Evolutionary conservation across 2,888 invertebrate species (phyloP), one percentile per base, ranked within the genome.

Genomic region (Coenonympha arcania): DNA sequence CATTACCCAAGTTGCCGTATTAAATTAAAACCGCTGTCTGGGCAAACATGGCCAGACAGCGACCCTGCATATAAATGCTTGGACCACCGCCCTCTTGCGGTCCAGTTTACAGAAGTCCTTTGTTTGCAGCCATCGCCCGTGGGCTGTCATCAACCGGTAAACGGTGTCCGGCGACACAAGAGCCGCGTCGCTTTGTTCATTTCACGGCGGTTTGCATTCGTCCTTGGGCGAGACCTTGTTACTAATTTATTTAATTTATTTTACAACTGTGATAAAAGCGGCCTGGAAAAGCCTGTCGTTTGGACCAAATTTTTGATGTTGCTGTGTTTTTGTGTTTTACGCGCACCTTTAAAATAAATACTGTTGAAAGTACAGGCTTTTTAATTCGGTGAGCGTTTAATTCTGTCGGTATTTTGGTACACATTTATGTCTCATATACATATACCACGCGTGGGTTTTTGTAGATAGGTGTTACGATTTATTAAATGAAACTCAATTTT

Each of bases 81-180:
- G 56, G 15, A 58, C 69, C 68, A 63, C 52, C 48, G 30, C 45
- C 45, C 55, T 59, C 55, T 50, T 53, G 48, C 41, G 48, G 58
- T 55, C 50, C 71, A 74, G 71, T 75, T 73, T 73, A 73, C 71
- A 69, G 69, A 61, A 63, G 71, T 69, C 74, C 78, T 79, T 79
- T 79, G 77, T 77, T 75, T 72, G 64, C 63, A 64, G 63, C 64
- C 72, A 64, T 69, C 61, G 72, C 74, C 75, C 72, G 71, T 69
- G 76, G 76, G 66, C 69, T 76, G 78, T 76, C 80, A 74, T 77
- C 79, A 77, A 70, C 73, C 71, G 74, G 76, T 79, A 78, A 78
- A 78, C 64, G 69, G 55, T 64, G 65, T 59, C 65, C 66, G 64
- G 62, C 61, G 61, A 59, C 66, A 67, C 62, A 63, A 61, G 62